Base-by-base conservation (phyloP, 2,888 invertebrate genomes). In the Toxonevra muliebris region DNA sequence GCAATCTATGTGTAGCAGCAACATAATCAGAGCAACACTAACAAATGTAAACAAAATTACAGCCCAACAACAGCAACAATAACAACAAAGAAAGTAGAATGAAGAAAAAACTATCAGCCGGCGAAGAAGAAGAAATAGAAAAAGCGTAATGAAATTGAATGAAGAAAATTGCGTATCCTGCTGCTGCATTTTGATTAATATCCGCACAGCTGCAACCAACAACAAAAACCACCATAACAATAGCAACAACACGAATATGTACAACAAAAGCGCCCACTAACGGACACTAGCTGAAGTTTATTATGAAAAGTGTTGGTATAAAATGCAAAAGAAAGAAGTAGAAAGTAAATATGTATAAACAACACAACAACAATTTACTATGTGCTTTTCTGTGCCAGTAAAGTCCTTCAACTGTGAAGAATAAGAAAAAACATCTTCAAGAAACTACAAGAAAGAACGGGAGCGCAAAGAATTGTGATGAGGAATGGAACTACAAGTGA, bases 161-260 rank as follows among this genome's bases (percentile, higher is more conserved):
- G 15, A 20, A 65, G 52, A 57, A 65, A 65, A 58, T 59, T 65
- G 59, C 52, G 65, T 65, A 65, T 53, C 65, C 65, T 65, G 65
- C 30, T 30, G 30, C 30, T 65, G 65, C 65, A 59, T 65, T 65
- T 65, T 65, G 65, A 65, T 65, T 65, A 65, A 65, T 65, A 65
- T 65, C 53, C 59, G 17, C 59, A 65, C 65, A 65, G 65, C 59
- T 59, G 65, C 59, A 42, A 48, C 5, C 48, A 48, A 48, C 12
- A 48, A 10, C 48, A 48, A 48, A 8, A 48, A 48, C 0, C 13
- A 48, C 11, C 13, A 48, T 11, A 48, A 48, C 48, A 48, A 48
- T 4, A 48, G 48, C 5, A 3, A 2, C 8, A 48, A 48, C 10
- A 8, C 48, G 15, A 43, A 13, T n/a, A 41, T 20, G 48, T 57